Evolutionary conservation across 1,140 invertebrate species (phyloP), one percentile per base, ranked within the genome.

Genomic region (Augochlora pura): DNA sequence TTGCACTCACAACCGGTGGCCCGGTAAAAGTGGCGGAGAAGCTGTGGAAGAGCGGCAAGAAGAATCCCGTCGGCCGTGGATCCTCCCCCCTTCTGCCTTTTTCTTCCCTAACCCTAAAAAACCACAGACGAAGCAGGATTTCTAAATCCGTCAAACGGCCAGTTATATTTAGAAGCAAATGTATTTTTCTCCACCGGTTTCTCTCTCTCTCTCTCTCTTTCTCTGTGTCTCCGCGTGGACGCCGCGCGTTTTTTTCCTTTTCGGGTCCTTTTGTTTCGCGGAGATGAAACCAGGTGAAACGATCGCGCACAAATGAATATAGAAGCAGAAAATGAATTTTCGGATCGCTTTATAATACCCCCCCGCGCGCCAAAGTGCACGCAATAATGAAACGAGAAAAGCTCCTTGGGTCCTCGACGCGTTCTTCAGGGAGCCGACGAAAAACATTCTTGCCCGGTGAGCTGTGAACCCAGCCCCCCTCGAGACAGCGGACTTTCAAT

Each of bases 371-470:
- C 4, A n/a, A 39, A 67, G 60, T 27, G 59, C 54, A n/a, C 21
- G 54, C n/a, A 57, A 57, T 67, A 68, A 79, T 49, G 42, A 80
- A 84, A 82, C 49, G 18, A 81, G 73, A 84, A 71, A 64, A 76
- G 87, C 80, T 77, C 21, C n/a, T n/a, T 80, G 25, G 71, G 74
- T 39, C 42, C 67, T 64, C 57, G n/a, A n/a, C n/a, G 57, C 66
- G 62, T 85, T 63, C 57, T 32, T 42, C 71, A 54, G 59, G 27
- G n/a, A n/a, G 38, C 38, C 59, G 75, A 90, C 87, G 42, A 88
- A 89, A 87, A 89, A 86, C 87, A 90, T 89, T 90, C 85, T 80
- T 89, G 80, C 21, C 49, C 42, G 80, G 62, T 87, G 88, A 88
- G 86, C 72, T 86, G 84, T 80, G 81, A 75, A 84, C 27, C 42